A percentile compares a stretch with the other conserved stretches of the same genome.
phyloP scores from a whole-genome alignment of 2,113 vertebrate genomes.

The Haemorhous mexicanus region DNA sequence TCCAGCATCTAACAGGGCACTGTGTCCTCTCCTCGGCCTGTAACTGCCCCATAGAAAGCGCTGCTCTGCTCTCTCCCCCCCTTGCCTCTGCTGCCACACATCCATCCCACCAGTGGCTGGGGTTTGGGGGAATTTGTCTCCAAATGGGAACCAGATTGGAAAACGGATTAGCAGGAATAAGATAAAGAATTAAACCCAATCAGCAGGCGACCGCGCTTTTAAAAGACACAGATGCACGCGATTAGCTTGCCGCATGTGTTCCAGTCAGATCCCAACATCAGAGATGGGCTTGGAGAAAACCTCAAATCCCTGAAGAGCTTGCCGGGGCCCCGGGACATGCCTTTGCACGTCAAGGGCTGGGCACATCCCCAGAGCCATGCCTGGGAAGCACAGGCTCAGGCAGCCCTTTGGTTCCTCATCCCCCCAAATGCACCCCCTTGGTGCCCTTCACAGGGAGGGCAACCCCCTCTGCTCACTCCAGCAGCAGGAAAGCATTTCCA shows the following conservation, averaged over 20 bases:
- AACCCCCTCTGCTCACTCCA: neutral
- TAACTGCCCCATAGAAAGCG: neutral
- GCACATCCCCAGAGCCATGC: neutral
- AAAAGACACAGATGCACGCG: constrained; percentile 65
- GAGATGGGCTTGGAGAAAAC: constrained; percentile 61
- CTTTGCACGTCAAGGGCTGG: neutral
- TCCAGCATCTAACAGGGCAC: neutral
- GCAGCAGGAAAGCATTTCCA: neutral
- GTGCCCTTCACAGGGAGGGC: neutral
- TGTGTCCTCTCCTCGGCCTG: neutral
- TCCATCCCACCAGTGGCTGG: constrained; percentile 48
- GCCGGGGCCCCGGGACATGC: neutral
- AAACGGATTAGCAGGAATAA: constrained; percentile 71
- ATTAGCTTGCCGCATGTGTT: constrained; percentile 64
- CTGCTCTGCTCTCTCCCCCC: rapidly evolving
- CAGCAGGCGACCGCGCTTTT: constrained; percentile 63
- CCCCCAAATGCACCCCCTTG: rapidly evolving
- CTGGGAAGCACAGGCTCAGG: neutral
- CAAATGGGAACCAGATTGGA: constrained; percentile 68
- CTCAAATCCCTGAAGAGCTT: constrained; percentile 29
- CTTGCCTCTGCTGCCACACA: neutral
- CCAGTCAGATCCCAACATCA: constrained; percentile 59
- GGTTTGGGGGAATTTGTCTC: constrained; percentile 70
- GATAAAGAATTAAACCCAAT: constrained; percentile 75
- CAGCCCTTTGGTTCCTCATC: neutral